Evolutionary conservation across 2,113 vertebrate species (phyloP).

Genomic region (Bos taurus): ARS-UCD2.0 NC_037337.1:5729001-5729500

Average conservation of each 20-base stretch:
- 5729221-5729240: not conserved
- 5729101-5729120: accelerated
- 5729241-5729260: not conserved
- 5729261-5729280: not conserved
- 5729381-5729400: not conserved
- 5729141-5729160: accelerated
- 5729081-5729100: accelerated
- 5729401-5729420: not conserved
- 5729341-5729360: not conserved
- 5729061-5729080: not conserved
- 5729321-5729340: not conserved
- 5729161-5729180: accelerated
- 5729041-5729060: not conserved
- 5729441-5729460: not conserved
- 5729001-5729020: not conserved
- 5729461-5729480: not conserved
- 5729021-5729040: not conserved
- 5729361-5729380: not conserved
- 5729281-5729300: not conserved
- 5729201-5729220: not conserved
- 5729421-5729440: not conserved
- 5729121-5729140: not conserved
- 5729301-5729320: not conserved
- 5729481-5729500: not conserved
- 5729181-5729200: accelerated